Evolutionary conservation across 1,140 invertebrate genomes (phyloP).

Genomic region (Bombus balteatus): DNA sequence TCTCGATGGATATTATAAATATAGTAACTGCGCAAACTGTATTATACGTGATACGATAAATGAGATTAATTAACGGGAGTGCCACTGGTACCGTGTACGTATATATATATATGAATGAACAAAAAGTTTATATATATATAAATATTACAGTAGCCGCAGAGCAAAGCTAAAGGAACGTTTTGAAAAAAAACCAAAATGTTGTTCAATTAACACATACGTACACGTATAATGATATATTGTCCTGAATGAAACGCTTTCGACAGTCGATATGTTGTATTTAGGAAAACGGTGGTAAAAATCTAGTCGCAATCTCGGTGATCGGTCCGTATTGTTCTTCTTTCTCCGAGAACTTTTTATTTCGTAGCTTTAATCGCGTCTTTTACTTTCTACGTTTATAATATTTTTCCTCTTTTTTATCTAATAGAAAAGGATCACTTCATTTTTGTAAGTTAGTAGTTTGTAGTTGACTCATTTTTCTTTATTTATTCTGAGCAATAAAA

Average conservation of each 20-base stretch:
- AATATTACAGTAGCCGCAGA: constrained; percentile 48
- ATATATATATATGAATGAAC: constrained; percentile 37
- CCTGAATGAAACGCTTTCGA: constrained; percentile 56
- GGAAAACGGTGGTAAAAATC: constrained; percentile 53
- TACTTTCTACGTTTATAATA: constrained; percentile 9
- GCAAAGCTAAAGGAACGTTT: constrained; percentile 61
- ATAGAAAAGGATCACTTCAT: not conserved
- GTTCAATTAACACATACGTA: constrained; percentile 71
- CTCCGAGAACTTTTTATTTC: constrained; percentile 13
- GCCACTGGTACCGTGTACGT: constrained; percentile 45
- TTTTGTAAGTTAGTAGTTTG: constrained; percentile 1
- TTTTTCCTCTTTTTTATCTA: not conserved
- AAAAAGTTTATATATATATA: constrained; percentile 57
- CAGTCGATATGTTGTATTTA: constrained; percentile 57
- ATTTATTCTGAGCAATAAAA: not conserved
- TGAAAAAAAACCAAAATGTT: constrained; percentile 78
- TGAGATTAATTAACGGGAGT: constrained; percentile 15
- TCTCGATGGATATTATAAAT: constrained; percentile 58
- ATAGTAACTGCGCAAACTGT: constrained; percentile 57
- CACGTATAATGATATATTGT: constrained; percentile 56
- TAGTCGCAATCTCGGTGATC: constrained; percentile 63
- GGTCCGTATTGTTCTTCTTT: constrained; percentile 24
- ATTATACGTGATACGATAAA: constrained; percentile 49
- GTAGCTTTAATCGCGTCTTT: constrained; percentile 6
- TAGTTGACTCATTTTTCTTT: not conserved